Evolutionary conservation across 1,140 invertebrate species (phyloP).

Genomic region (Atta colombica): DNA sequence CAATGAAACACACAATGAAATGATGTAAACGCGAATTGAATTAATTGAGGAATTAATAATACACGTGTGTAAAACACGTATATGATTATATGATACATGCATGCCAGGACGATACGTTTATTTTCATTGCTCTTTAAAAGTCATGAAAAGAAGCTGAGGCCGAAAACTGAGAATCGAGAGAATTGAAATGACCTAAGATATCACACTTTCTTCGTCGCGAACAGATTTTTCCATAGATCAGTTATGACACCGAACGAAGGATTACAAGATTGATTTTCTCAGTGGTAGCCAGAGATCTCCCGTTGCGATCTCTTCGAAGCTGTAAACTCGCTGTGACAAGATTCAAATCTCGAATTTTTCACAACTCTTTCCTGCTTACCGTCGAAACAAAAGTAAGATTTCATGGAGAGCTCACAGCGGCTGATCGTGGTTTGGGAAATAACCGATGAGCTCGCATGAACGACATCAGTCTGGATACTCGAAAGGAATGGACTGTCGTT

Average conservation of each 20-base stretch:
- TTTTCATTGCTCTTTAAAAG: conserved; percentile 5
- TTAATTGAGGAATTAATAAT: neutral
- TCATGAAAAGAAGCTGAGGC: neutral
- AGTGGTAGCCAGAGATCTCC: conserved; percentile 26
- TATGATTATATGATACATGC: neutral
- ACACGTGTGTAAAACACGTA: neutral
- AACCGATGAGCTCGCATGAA: conserved; percentile 30
- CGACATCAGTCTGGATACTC: neutral
- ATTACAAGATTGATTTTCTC: conserved; percentile 55
- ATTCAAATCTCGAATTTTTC: conserved; percentile 43
- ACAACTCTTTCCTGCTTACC: conserved; percentile 37
- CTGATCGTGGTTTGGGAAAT: conserved; percentile 34
- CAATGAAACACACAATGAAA: neutral
- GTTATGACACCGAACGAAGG: conserved; percentile 46
- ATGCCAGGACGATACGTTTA: neutral
- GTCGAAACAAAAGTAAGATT: conserved; percentile 45
- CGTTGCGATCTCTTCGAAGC: conserved; percentile 36
- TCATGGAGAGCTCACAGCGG: neutral
- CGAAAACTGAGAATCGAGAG: neutral
- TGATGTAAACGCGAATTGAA: neutral
- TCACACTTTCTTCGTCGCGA: conserved; percentile 35
- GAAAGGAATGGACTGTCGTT: conserved; percentile 6
- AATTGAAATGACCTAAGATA: conserved; percentile 33
- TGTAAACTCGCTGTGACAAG: conserved; percentile 21
- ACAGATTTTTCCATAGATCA: conserved; percentile 27